These are phyloP conservation scores for Mycteria americana DNA, from an alignment of 2,797 vertebrate genomes.

Conservation along the genomic window DNA sequence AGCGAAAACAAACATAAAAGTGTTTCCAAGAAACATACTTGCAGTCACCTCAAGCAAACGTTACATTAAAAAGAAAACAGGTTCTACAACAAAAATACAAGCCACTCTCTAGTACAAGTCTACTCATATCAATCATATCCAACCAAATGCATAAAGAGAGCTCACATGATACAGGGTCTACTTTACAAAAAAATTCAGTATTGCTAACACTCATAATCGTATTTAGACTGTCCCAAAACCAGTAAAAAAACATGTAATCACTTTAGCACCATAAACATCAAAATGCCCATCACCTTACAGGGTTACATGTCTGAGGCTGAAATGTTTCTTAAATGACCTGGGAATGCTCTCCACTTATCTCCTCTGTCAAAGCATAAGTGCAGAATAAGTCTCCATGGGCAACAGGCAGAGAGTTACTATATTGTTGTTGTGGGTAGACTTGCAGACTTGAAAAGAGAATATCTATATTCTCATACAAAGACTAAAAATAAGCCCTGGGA, in stretches of 20 bases:
- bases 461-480: neutral
- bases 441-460: neutral
- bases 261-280: neutral
- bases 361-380: neutral
- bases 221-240: neutral
- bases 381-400: neutral
- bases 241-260: neutral
- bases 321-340: neutral
- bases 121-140: neutral
- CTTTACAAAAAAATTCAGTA: neutral
- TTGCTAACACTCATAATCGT: neutral
- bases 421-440: neutral
- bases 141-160: neutral
- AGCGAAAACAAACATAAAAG: neutral
- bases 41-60: neutral
- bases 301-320: neutral
- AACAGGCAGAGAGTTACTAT: neutral
- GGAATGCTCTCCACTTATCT: neutral
- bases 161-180: neutral
- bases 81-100: neutral
- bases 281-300: neutral
- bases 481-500: neutral
- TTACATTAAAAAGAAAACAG: neutral
- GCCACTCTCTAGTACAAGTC: neutral
- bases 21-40: neutral